A percentile compares a stretch with the other conserved stretches of the same genome.
These are phyloP conservation scores for Athripsodes cinereus DNA, from an alignment of 2,888 invertebrate species.

Conservation along the genomic window DNA sequence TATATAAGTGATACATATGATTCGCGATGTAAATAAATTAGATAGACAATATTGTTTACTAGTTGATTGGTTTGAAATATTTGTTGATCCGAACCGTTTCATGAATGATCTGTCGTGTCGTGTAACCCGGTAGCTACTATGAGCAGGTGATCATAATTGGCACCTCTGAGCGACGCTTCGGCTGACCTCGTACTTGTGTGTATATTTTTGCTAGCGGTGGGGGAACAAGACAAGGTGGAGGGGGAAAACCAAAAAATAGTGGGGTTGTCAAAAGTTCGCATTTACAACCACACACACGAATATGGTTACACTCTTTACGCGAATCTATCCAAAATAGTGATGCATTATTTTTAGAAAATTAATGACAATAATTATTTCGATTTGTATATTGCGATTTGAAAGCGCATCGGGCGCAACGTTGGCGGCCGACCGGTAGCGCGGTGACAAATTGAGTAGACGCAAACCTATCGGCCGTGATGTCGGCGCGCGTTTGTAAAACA, in stretches of 20 bases:
- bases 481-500: conserved; percentile 26
- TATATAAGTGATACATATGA: too few species aligned
- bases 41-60: too few species aligned
- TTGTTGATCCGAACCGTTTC: too few species aligned
- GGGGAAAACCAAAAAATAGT: conserved; percentile 35
- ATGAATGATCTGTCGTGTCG: conserved; percentile 8
- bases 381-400: background rate
- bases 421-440: conserved; percentile 39
- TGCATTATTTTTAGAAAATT: background rate
- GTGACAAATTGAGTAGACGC: conserved; percentile 49
- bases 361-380: too few species aligned
- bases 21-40: too few species aligned
- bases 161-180: conserved; percentile 31
- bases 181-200: conserved; percentile 40
- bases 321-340: background rate
- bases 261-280: background rate
- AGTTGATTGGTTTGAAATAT: too few species aligned
- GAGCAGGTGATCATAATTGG: conserved; percentile 28
- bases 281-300: too few species aligned
- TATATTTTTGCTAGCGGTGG: conserved; percentile 58
- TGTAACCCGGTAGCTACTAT: conserved; percentile 41
- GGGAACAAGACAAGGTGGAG: conserved; percentile 41
- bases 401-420: conserved; percentile 10
- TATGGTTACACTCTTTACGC: background rate
- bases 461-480: conserved; percentile 23